Conservation (phyloP, 2,113 vertebrate species). For the Phasianus colchicus region DNA sequence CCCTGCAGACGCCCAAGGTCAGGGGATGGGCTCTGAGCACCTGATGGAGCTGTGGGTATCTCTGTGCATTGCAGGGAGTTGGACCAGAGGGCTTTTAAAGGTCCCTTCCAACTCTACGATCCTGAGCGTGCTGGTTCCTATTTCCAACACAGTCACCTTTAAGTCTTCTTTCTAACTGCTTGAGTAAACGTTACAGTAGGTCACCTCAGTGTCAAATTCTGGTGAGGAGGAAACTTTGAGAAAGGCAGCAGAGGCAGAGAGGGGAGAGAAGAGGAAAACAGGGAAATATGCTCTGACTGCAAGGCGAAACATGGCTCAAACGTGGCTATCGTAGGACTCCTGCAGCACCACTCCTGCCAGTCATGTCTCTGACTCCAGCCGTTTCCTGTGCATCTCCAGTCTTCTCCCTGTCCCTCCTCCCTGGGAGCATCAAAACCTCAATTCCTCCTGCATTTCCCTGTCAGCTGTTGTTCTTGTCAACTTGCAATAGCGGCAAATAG, state of each 20-base stretch:
- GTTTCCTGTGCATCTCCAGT: not conserved
- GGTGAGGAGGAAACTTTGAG: not conserved
- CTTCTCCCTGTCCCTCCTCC: not conserved
- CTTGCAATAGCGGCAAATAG: not conserved
- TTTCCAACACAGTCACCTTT: not conserved
- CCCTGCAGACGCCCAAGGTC: too few species aligned
- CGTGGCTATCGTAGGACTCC: accelerated
- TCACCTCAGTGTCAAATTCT: not conserved
- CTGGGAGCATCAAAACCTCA: not conserved
- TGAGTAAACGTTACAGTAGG: not conserved
- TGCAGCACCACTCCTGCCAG: not conserved
- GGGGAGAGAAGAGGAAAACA: not conserved
- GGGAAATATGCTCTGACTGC: not conserved
- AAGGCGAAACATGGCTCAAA: not conserved
- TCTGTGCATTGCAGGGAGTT: too few species aligned
- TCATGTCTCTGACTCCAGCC: not conserved
- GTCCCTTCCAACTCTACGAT: not conserved
- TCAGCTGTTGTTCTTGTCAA: not conserved
- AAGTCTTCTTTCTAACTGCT: not conserved
- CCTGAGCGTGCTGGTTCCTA: not conserved
- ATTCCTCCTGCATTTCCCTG: not conserved
- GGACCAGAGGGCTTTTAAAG: too few species aligned
- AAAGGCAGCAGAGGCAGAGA: not conserved
- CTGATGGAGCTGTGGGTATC: too few species aligned
- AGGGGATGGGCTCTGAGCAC: too few species aligned